These are phyloP conservation scores for Coluber constrictor DNA, from an alignment of 2,797 vertebrate genomes.

Conservation along the genomic window DNA sequence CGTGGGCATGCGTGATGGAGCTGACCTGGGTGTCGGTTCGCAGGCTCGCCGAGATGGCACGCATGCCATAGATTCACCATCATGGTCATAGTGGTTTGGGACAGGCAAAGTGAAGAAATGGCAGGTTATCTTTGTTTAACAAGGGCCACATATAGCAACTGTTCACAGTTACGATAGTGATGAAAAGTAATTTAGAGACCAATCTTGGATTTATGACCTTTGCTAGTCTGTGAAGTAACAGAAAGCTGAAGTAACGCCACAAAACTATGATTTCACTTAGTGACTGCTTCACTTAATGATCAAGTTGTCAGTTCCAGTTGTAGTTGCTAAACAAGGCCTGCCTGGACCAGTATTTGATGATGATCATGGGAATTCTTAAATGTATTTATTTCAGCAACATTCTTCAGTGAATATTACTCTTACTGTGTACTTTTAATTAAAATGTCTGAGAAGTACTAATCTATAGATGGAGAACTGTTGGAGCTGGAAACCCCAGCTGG, in stretches of 20 bases:
- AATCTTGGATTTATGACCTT: background rate
- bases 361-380: background rate
- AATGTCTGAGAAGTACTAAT: slow-evolving; percentile 2
- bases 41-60: too few relatives aligned
- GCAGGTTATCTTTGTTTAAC: background rate
- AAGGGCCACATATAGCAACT: background rate
- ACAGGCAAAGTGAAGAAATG: background rate
- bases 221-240: background rate
- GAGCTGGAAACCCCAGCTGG: background rate
- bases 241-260: background rate
- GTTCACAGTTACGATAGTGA: background rate
- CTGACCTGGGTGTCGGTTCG: too few relatives aligned
- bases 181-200: background rate
- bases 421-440: slow-evolving; percentile 29
- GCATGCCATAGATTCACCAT: too few relatives aligned
- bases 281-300: background rate
- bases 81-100: background rate
- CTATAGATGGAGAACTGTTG: background rate
- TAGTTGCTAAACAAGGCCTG: background rate
- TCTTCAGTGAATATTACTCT: background rate
- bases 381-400: background rate
- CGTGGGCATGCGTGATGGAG: too few relatives aligned
- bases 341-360: background rate
- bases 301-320: background rate
- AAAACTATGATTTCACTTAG: background rate